phyloP scores from a whole-genome alignment of 2,113 vertebrate genomes.

The Todiramphus saurophagus region DNA sequence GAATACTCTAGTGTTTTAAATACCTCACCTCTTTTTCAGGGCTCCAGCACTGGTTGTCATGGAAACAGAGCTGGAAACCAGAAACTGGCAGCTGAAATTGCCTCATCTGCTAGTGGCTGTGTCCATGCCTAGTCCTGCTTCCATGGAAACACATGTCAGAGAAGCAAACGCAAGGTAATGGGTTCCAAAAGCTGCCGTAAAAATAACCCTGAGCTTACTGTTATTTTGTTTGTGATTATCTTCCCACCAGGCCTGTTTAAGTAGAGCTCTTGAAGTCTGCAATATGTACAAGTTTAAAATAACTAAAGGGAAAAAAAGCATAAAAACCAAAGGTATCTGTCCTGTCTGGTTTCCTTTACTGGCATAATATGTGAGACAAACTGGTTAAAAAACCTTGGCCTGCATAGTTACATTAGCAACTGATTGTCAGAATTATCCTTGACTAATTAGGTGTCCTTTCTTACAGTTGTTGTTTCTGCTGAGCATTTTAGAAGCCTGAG shows the following conservation, averaged over 20 bases:
- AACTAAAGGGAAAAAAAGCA: background rate
- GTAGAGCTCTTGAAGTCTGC: background rate
- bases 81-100: conserved; percentile 43
- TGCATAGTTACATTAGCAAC: background rate
- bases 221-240: background rate
- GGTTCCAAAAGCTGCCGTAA: conserved; percentile 39
- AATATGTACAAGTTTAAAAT: background rate
- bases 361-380: background rate
- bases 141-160: conserved; percentile 67
- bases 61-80: conserved; percentile 50
- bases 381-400: background rate
- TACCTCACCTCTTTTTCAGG: conserved; percentile 17
- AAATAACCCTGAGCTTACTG: conserved; percentile 1
- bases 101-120: conserved; percentile 48
- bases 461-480: background rate
- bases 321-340: background rate
- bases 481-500: background rate
- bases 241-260: background rate
- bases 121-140: conserved; percentile 57
- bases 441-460: background rate
- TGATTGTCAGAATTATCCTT: background rate
- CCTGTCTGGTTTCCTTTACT: background rate
- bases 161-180: background rate
- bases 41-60: conserved; percentile 32
- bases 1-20: conserved; percentile 4